Conservation (phyloP, 2,113 vertebrate genomes). For the Nansenia antarctica region DNA sequence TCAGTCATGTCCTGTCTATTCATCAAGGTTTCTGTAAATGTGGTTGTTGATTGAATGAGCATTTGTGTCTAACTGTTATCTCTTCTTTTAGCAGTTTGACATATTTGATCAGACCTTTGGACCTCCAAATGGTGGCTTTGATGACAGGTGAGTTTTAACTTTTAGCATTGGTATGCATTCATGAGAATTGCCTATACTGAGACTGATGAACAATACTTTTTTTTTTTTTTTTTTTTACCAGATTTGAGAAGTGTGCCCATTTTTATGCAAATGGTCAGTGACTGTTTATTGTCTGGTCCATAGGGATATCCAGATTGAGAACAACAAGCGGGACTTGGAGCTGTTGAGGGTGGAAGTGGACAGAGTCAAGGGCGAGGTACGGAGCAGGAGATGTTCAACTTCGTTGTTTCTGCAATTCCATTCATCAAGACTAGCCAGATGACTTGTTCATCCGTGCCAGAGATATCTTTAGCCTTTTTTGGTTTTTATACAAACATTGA, state of each 20-base stretch:
- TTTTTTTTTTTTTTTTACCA: no score
- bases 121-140: conserved; percentile 84
- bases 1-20: not conserved
- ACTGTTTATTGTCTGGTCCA: conserved; percentile 6
- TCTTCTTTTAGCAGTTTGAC: conserved; percentile 72
- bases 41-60: not conserved
- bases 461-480: not conserved
- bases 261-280: not conserved
- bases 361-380: conserved; percentile 90
- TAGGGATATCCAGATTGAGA: conserved; percentile 92
- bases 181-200: no score
- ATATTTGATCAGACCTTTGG: conserved; percentile 93
- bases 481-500: not conserved
- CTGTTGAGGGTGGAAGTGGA: conserved; percentile 84
- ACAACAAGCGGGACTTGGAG: conserved; percentile 85
- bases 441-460: not conserved
- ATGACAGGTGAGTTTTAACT: conserved; percentile 83
- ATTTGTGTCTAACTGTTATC: not conserved
- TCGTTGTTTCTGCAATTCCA: not conserved
- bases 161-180: not conserved
- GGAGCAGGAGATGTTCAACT: not conserved
- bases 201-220: no score
- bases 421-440: not conserved
- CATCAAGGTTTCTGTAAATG: not conserved
- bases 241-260: not conserved